Evolutionary conservation across 2,113 vertebrate genomes (phyloP), one percentile per base, ranked within the genome.

Genomic region (Patagioenas fasciata): DNA sequence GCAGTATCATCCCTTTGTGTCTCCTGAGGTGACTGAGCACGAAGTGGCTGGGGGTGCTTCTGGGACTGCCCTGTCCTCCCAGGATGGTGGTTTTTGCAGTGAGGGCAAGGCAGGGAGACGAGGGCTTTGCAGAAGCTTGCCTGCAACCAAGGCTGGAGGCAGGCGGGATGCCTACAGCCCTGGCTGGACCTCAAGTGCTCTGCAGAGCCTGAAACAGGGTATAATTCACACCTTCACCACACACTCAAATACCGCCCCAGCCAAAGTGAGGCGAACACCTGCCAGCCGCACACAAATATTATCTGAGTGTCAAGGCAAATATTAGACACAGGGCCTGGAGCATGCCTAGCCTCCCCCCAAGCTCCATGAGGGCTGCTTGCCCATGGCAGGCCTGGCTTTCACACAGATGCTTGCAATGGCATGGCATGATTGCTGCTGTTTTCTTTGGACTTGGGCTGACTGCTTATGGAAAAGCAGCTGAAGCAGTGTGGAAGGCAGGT

Each of bases 151-250:
- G 61, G 25, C 75, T 84, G 48, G n/a, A 90, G 53, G 69, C 61
- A 54, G 50, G 24, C 50, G 61, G 84, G 85, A 67, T 84, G 36
- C 48, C 38, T 80, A 61, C 53, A 61, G 40, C 25, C 69, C 31
- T 92, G 65, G 88, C 80, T 84, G 12, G 88, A 42, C 66, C 48
- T 81, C 62, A 86, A 4, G 77, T 1, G 1, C 86, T 92, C 53
- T 0, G 0, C 77, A 44, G 31, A 65, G 80, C 91, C 80, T 85
- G 73, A 51, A 79, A 71, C 24, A 71, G 23, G 50, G 19, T 79
- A 4, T 85, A 94, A 91, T 92, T 92, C 80, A 79, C 77, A 89
- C 73, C 80, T 85, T 89, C 72, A 53, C 85, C 93, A 79, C 85
- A 67, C 32, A 47, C 44, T 71, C 74, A 89, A 81, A 79, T 11